Evolutionary conservation across 2,888 invertebrate species (phyloP), one percentile per base, ranked within the genome.

Genomic region (Strigamia maritima): DNA sequence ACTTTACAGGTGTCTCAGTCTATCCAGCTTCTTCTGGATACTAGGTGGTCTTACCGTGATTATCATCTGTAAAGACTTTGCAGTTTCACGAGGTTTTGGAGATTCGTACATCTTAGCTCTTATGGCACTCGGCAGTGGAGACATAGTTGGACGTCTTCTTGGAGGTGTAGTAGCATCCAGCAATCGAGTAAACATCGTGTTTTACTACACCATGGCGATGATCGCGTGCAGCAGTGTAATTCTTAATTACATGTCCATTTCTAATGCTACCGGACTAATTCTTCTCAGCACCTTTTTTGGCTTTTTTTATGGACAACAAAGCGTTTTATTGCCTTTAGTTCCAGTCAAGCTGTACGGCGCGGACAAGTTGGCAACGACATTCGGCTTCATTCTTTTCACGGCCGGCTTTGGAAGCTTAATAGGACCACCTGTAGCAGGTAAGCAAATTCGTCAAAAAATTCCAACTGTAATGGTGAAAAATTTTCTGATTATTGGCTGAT

Each of bases 371-470:
- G 79, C 80, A 10, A 24, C 79, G 16, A 81, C 82, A 0, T 82
- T 82, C 79, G 83, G 83, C 4, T 81, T 81, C 77, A 80, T 82
- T 22, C 80, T 83, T 19, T 83, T 83, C 79, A 78, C 82, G 10
- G 81, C 81, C 22, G 83, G 83, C 12, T 35, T 82, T n/a, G 83
- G 83, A 40, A 80, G 82, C 16, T 79, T 83, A 1, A 26, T 82
- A 26, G 83, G 82, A 44, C 81, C 83, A 8, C 83, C 83, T 0
- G 14, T 83, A 24, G 83, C 82, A 78, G 83, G 83, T 82, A 24
- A 80, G 80, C 65, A 8, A 7, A 22, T 70, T 76, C 65, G 16
- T 78, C n/a, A n/a, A n/a, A n/a, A n/a, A n/a, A n/a, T n/a, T n/a
- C n/a, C n/a, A n/a, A n/a, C n/a, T n/a, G n/a, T n/a, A n/a, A n/a